These are phyloP conservation scores for Oceanites oceanicus DNA, from an alignment of 2,113 vertebrate genomes.

Conservation along the genomic window DNA sequence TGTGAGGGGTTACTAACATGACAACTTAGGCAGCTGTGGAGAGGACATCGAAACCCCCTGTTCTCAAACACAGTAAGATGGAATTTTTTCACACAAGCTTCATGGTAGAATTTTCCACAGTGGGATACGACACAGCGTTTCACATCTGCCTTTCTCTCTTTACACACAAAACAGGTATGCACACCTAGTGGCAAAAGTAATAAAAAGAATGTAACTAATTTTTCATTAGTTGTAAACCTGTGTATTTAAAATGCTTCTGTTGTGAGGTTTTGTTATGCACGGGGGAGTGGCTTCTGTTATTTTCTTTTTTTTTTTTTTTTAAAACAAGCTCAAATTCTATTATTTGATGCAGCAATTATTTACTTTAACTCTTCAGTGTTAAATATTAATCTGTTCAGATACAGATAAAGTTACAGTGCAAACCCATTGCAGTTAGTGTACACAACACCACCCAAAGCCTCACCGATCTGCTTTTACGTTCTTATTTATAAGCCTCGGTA, in stretches of 20 bases:
- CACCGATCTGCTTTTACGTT: background rate
- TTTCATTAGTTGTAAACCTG: background rate
- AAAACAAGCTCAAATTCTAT: background rate
- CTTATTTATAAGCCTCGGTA: constrained; percentile 6
- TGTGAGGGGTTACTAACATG: constrained; percentile 83
- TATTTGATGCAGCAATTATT: background rate
- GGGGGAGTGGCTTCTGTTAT: background rate
- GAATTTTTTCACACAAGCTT: constrained; percentile 85
- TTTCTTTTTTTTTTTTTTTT: background rate
- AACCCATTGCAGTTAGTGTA: background rate
- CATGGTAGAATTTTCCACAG: constrained; percentile 96
- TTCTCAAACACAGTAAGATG: constrained; percentile 89
- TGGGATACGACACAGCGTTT: constrained; percentile 89
- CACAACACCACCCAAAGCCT: background rate
- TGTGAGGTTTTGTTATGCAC: background rate
- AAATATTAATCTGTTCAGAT: background rate
- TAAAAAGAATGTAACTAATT: background rate
- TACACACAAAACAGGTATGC: constrained; percentile 91
- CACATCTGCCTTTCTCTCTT: constrained; percentile 82
- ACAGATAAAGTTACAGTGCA: background rate
- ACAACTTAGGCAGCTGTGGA: constrained; percentile 93
- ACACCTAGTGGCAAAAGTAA: constrained; percentile 73
- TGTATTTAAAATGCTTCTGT: background rate
- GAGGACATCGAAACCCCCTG: constrained; percentile 93
- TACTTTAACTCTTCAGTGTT: background rate